Conservation (phyloP, 2,888 invertebrate species). For the Endotricha flammealis region DNA sequence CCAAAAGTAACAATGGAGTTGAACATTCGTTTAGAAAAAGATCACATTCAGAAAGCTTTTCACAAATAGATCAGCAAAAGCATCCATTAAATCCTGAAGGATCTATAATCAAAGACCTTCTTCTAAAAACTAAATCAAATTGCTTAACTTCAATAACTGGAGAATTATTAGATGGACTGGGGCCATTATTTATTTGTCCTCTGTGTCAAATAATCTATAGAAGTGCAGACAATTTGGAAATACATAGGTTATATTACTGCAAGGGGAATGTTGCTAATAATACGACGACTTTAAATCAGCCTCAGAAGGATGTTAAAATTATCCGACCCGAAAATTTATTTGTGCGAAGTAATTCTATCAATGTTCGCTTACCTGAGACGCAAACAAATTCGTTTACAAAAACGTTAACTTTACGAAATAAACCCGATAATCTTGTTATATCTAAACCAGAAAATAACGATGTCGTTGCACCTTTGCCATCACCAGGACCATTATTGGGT, state of each 20-base stretch:
- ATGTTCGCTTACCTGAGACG: slow-evolving; percentile 76
- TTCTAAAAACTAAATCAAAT: slow-evolving; percentile 82
- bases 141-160: slow-evolving; percentile 61
- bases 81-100: slow-evolving; percentile 83
- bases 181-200: slow-evolving; percentile 83
- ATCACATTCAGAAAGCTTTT: slow-evolving; percentile 77
- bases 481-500: slow-evolving; percentile 89
- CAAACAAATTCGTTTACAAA: slow-evolving; percentile 55
- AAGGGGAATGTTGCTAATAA: slow-evolving; percentile 76
- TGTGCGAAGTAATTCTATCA: slow-evolving; percentile 79
- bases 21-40: slow-evolving; percentile 73
- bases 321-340: slow-evolving; percentile 66
- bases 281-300: slow-evolving; percentile 32
- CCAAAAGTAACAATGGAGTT: slow-evolving; percentile 58
- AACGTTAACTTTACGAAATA: slow-evolving; percentile 53
- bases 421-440: slow-evolving; percentile 78
- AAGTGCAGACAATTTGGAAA: slow-evolving; percentile 88
- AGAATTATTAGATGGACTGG: slow-evolving; percentile 77
- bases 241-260: slow-evolving; percentile 89
- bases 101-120: slow-evolving; percentile 86
- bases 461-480: slow-evolving; percentile 82
- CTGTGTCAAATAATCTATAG: slow-evolving; percentile 88
- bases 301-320: slow-evolving; percentile 54
- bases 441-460: slow-evolving; percentile 66
- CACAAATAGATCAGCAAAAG: slow-evolving; percentile 61